A percentile compares a stretch with the other conserved stretches of the same genome.
These are phyloP conservation scores for Diadophis punctatus DNA, from an alignment of 2,113 vertebrate species.

Conservation along the genomic window DNA sequence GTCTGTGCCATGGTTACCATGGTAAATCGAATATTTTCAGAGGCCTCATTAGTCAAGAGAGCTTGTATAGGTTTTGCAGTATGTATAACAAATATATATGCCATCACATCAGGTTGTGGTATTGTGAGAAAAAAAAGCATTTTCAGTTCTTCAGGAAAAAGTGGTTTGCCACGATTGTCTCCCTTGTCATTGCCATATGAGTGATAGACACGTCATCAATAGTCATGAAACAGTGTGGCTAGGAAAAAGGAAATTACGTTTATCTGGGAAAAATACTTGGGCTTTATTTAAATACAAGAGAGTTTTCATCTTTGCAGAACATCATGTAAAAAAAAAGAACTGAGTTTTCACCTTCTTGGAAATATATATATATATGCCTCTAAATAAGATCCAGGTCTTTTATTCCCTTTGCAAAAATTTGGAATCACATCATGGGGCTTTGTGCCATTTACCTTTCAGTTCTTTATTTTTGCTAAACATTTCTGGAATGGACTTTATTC, in stretches of 20 bases:
- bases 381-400: not conserved
- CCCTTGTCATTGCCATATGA: not conserved
- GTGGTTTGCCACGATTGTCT: not conserved
- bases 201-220: not conserved
- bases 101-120: not conserved
- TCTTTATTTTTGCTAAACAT: not conserved
- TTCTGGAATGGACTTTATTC: not conserved
- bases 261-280: not conserved
- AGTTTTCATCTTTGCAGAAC: not conserved
- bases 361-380: no score
- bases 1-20: constrained; percentile 18
- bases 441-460: not conserved
- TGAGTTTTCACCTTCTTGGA: not conserved
- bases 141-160: not conserved
- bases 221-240: not conserved
- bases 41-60: not conserved
- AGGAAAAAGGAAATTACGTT: not conserved
- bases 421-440: not conserved
- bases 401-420: not conserved
- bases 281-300: not conserved
- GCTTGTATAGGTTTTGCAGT: not conserved
- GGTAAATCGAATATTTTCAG: constrained; percentile 18
- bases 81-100: not conserved
- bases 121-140: not conserved
- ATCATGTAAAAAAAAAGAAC: not conserved